These are phyloP conservation scores for Crotalus viridis DNA, from an alignment of 2,113 vertebrate species.

Conservation along the genomic window DNA sequence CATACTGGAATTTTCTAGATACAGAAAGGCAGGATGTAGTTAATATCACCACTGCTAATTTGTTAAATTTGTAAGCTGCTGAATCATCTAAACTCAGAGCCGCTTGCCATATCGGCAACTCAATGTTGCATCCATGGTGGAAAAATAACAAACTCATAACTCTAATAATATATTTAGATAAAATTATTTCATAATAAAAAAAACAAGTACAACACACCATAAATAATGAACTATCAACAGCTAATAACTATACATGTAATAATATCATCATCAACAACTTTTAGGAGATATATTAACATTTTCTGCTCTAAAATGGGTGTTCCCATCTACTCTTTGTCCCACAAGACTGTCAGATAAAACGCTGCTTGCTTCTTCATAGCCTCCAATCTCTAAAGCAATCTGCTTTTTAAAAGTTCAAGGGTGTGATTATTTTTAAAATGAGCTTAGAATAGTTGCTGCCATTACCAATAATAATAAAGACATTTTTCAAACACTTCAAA, in stretches of 20 bases:
- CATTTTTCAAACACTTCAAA: not conserved
- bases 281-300: not conserved
- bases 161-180: too few relatives aligned
- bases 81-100: too few relatives aligned
- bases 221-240: not conserved
- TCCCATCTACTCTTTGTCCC: not conserved
- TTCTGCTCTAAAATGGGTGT: not conserved
- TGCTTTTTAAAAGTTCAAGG: not conserved
- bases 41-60: too few relatives aligned
- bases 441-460: not conserved
- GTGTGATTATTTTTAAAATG: not conserved
- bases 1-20: too few relatives aligned
- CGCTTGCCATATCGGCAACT: too few relatives aligned
- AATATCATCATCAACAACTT: not conserved
- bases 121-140: too few relatives aligned
- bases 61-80: too few relatives aligned
- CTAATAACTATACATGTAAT: not conserved
- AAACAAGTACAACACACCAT: not conserved
- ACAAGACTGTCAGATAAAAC: not conserved
- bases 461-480: not conserved
- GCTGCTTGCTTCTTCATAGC: not conserved
- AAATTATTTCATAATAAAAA: not conserved
- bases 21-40: too few relatives aligned
- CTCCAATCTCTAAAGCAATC: not conserved
- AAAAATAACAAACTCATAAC: too few relatives aligned